phyloP scores from a whole-genome alignment of 2,113 vertebrate species.

The Canis aureus region DNA sequence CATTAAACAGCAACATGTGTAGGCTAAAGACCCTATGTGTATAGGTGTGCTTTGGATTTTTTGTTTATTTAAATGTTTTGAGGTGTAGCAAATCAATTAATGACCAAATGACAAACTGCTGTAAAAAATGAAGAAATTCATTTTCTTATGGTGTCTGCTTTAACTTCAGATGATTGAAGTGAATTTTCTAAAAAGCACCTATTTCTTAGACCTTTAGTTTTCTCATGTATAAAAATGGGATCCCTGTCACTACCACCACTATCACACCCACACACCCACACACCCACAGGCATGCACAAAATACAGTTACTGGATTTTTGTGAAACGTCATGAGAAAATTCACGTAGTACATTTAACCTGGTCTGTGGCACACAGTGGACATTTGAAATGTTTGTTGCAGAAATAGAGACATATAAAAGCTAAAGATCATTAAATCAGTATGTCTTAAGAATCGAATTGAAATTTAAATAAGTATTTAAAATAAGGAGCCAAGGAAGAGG shows the following conservation, averaged over 20 bases:
- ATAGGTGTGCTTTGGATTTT: background rate
- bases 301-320: slow-evolving; percentile 20
- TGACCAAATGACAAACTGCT: slow-evolving; percentile 28
- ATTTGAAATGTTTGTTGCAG: slow-evolving; percentile 27
- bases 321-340: slow-evolving; percentile 37
- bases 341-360: background rate
- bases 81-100: background rate
- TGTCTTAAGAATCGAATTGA: slow-evolving; percentile 22
- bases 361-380: background rate
- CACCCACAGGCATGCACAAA: background rate
- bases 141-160: background rate
- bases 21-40: background rate
- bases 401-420: background rate
- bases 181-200: slow-evolving; percentile 20
- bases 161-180: slow-evolving; percentile 48
- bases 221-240: background rate
- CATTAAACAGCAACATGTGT: background rate
- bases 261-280: background rate
- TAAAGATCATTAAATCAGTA: slow-evolving; percentile 27
- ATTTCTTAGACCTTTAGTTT: slow-evolving; percentile 22
- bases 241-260: background rate
- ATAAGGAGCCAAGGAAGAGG: background rate
- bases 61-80: background rate
- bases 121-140: background rate
- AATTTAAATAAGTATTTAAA: slow-evolving; percentile 40